Percentiles rank a stretch among this genome's conserved stretches.
phyloP scores from a whole-genome alignment of 2,888 invertebrate species.

The Neoscelio sp. region DNA sequence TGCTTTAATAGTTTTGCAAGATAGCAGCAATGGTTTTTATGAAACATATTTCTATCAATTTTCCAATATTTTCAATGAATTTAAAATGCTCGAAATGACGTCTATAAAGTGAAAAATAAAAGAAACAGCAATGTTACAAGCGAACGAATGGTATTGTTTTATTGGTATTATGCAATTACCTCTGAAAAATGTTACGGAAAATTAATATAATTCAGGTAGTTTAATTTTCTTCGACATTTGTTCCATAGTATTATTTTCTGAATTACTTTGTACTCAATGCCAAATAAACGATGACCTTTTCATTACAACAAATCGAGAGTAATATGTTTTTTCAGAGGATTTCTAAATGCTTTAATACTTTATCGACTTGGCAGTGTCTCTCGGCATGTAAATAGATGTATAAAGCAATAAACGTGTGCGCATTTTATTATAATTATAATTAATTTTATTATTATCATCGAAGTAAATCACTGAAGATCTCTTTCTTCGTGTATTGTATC shows the following conservation, averaged over 20 bases:
- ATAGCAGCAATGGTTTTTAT: constrained; percentile 23
- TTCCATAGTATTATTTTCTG: constrained; percentile 57
- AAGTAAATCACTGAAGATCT: constrained; percentile 58
- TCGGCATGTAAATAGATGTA: constrained; percentile 77
- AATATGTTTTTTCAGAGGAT: constrained; percentile 38
- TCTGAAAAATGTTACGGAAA: constrained; percentile 54
- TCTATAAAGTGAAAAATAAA: constrained; percentile 6
- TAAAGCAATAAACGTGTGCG: constrained; percentile 75
- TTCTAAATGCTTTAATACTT: constrained; percentile 33
- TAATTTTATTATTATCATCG: constrained; percentile 24
- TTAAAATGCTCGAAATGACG: not conserved
- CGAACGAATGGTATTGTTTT: constrained; percentile 48
- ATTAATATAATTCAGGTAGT: constrained; percentile 10
- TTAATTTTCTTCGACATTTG: constrained; percentile 43
- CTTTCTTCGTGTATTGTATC: constrained; percentile 22
- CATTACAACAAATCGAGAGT: constrained; percentile 20
- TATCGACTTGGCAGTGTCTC: constrained; percentile 70
- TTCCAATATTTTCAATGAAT: not conserved
- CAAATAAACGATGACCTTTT: constrained; percentile 51
- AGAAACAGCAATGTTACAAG: constrained; percentile 44
- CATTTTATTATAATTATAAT: constrained; percentile 57
- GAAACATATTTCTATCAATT: constrained; percentile 22
- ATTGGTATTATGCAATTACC: constrained; percentile 48
- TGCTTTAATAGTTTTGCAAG: constrained; percentile 25
- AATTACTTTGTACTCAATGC: constrained; percentile 49